Conservation (phyloP, 2,797 vertebrate species). For the Tragelaphus oryx region DNA sequence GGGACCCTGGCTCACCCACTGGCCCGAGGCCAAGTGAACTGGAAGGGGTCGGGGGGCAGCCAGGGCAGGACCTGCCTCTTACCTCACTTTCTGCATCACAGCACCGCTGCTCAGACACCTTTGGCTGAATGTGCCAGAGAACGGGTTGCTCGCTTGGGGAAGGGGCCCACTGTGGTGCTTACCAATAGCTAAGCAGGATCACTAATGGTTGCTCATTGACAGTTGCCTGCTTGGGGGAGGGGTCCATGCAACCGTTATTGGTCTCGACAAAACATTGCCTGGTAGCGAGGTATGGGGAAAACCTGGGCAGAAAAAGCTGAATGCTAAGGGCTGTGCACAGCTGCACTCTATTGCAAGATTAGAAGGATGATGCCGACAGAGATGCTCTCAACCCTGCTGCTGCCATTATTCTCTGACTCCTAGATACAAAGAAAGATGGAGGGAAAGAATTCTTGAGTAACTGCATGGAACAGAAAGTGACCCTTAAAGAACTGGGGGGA, state of each 20-base stretch:
- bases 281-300: not conserved
- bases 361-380: not conserved
- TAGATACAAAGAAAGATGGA: not conserved
- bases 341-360: not conserved
- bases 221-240: not conserved
- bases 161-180: not conserved
- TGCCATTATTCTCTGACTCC: not conserved
- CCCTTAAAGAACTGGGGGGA: not conserved
- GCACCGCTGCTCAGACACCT: not conserved
- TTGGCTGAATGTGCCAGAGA: not conserved
- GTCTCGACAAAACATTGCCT: not conserved
- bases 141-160: accelerated
- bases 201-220: not conserved
- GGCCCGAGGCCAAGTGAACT: not conserved
- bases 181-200: not conserved
- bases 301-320: not conserved
- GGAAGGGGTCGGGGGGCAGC: not conserved
- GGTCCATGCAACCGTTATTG: not conserved
- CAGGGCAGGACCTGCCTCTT: not conserved
- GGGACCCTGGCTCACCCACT: not conserved
- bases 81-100: not conserved
- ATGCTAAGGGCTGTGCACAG: not conserved
- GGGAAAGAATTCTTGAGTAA: not conserved
- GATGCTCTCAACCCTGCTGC: not conserved
- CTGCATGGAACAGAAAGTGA: not conserved